phyloP scores from a whole-genome alignment of 2,888 invertebrate species.

The Drosophila birchii region DNA sequence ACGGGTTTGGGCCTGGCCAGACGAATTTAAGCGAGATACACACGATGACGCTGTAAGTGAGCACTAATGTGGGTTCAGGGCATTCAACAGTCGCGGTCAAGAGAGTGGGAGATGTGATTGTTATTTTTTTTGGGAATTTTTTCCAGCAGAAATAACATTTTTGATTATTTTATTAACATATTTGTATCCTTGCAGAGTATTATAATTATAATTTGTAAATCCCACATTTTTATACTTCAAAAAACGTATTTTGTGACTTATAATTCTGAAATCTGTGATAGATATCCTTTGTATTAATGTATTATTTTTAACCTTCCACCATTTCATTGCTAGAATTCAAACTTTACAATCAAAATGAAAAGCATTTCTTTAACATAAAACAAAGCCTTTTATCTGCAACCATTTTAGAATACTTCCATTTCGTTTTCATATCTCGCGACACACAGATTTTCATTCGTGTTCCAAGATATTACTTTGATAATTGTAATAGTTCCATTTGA shows the following conservation, averaged over 20 bases:
- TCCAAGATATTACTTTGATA: constrained; percentile 8
- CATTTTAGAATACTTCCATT: background rate
- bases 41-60: constrained; percentile 73
- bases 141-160: background rate
- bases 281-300: no score
- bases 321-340: background rate
- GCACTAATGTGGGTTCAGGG: constrained; percentile 66
- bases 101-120: background rate
- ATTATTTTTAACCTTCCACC: no score
- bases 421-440: background rate
- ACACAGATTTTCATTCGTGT: background rate
- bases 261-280: background rate
- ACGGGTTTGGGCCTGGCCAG: constrained; percentile 40
- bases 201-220: no score
- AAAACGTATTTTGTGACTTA: background rate
- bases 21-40: constrained; percentile 70
- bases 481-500: constrained; percentile 9
- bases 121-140: background rate
- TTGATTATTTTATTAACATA: background rate
- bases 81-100: constrained; percentile 41
- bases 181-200: no score
- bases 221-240: no score
- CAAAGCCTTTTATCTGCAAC: background rate
- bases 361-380: background rate
- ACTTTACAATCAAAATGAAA: background rate